These are phyloP conservation scores for Bursaphelenchus okinawaensis DNA, from an alignment of 2,888 invertebrate genomes.

Conservation along the genomic window DNA sequence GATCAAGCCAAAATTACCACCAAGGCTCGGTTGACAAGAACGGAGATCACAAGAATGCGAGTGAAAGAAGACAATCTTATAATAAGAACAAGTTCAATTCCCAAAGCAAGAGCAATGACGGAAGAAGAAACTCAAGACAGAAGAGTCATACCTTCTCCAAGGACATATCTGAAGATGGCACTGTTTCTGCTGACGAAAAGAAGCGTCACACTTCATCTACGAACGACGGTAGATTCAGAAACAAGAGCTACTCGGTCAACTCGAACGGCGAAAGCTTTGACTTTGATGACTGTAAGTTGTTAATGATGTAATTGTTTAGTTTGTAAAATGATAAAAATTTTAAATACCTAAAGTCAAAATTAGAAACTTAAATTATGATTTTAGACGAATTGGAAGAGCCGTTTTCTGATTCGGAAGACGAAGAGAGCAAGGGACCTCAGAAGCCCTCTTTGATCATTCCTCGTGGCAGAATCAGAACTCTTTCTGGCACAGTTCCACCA, in stretches of 20 bases:
- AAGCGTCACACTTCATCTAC: slow-evolving; percentile 17
- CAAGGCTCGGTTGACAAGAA: slow-evolving; percentile 5
- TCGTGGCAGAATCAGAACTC: slow-evolving; percentile 53
- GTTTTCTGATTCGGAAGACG: slow-evolving; percentile 56
- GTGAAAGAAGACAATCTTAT: slow-evolving; percentile 5
- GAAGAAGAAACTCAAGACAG: neutral
- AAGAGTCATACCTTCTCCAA: slow-evolving; percentile 18
- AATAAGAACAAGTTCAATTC: slow-evolving; percentile 3
- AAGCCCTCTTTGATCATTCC: slow-evolving; percentile 51
- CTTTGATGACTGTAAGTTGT: slow-evolving; percentile 42
- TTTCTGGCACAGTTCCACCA: slow-evolving; percentile 49
- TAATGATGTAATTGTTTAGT: neutral
- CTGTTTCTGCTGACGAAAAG: slow-evolving; percentile 18
- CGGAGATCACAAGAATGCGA: slow-evolving; percentile 1
- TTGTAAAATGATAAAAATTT: no score
- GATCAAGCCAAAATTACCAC: neutral
- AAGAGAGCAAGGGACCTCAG: slow-evolving; percentile 33
- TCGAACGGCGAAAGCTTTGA: slow-evolving; percentile 49
- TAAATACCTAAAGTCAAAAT: no score
- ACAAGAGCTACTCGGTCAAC: slow-evolving; percentile 13
- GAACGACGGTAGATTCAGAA: slow-evolving; percentile 15
- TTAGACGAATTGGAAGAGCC: slow-evolving; percentile 55
- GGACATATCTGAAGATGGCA: slow-evolving; percentile 12
- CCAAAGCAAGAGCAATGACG: neutral
- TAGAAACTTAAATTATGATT: slow-evolving; percentile 5